Conservation (phyloP, 2,113 vertebrate genomes). For the Fulica atra region DNA sequence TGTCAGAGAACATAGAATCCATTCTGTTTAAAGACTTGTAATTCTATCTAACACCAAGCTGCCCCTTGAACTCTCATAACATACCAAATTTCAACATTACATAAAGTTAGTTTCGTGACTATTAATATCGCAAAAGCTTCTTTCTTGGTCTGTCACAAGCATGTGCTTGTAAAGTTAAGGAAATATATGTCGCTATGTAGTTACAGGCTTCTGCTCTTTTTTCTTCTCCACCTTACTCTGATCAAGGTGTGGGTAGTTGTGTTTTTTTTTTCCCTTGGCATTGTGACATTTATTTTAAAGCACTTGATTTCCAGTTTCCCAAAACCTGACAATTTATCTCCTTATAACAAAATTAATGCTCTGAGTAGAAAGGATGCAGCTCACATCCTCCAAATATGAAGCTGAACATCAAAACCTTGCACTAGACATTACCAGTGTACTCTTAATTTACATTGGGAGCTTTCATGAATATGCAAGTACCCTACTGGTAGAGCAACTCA, state of each 20-base stretch:
- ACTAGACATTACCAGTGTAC: neutral
- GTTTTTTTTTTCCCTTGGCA: no score
- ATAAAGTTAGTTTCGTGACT: neutral
- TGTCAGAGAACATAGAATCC: neutral
- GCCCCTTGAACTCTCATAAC: neutral
- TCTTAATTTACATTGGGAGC: neutral
- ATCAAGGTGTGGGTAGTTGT: neutral
- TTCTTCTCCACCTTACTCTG: neutral
- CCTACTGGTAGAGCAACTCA: neutral
- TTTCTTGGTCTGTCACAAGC: neutral
- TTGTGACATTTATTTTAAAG: neutral
- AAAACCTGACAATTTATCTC: neutral
- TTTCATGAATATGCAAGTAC: neutral
- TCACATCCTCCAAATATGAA: neutral
- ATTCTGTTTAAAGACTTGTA: neutral
- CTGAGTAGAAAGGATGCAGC: neutral
- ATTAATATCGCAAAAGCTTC: neutral
- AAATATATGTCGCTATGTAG: rapidly evolving
- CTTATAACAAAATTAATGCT: neutral
- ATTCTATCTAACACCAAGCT: neutral
- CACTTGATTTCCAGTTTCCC: neutral
- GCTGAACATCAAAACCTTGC: neutral
- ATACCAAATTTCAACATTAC: neutral
- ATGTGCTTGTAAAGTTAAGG: neutral
- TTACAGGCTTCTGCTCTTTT: neutral